Base-by-base conservation (phyloP, 1,140 invertebrate genomes). In the Acyrthosiphon pisum region DNA sequence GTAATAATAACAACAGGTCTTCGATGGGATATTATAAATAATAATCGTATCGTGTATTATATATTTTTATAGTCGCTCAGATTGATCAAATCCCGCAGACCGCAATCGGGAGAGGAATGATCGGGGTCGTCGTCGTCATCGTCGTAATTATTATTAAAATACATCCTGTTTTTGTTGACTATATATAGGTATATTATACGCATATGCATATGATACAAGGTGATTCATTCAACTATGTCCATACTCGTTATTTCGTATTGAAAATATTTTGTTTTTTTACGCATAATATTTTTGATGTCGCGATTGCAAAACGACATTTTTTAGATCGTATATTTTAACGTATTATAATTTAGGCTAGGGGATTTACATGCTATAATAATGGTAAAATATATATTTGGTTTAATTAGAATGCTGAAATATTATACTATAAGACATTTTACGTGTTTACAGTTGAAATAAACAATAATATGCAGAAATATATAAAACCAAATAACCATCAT, bases 1-100 rank as follows among this genome's bases (percentile, higher is more conserved):
- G 88, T 60, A 60, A 90, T 37, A 90, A 90, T 60, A 60, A 90
- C 35, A 90, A 90, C 88, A 90, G 35, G 88, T 90, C 50, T 30
- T 11, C 30, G 8, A 23, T 7, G 6, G 26, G 8, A 48, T 46
- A 48, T n/a, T 48, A 87, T 87, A 35, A 26, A 60, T 60, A 90
- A 90, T 41, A 60, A 76, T 76, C 53, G 26, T 44, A 60, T 60
- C 18, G 0, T 53, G n/a, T 88, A 37, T 23, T 53, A 20, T 7
- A 23, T 35, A 37, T 8, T n/a, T n/a, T n/a, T 53, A 22, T 37
- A 53, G 35, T 18, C 23, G 35, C 23, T 26, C n/a, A 60, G 88
- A 90, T 60, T 60, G 88, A 90, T 90, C 88, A 41, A 60, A 56
- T 60, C 35, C 53, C 6, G n/a, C 60, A 60, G 88, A 60, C 53